Evolutionary conservation across 2,888 invertebrate genomes (phyloP).

Genomic region (Oligia strigilis): DNA sequence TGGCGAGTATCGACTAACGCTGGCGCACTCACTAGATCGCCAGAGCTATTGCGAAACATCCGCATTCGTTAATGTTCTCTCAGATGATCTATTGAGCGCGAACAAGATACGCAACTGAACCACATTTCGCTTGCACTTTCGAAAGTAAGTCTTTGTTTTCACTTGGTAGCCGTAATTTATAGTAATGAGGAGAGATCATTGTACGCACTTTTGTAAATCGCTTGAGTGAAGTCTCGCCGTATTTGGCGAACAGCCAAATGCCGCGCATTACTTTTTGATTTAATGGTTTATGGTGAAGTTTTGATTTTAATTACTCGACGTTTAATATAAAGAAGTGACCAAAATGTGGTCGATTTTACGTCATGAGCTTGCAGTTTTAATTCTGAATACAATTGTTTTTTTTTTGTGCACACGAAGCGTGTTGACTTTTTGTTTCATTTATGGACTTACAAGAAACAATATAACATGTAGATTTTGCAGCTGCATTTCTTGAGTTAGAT

Average conservation of each 20-base stretch:
- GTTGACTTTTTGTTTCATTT: slow-evolving; percentile 1
- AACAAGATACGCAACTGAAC: slow-evolving; percentile 73
- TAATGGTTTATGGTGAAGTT: slow-evolving; percentile 67
- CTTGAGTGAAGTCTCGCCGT: slow-evolving; percentile 75
- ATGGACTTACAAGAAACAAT: not conserved
- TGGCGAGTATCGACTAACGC: slow-evolving; percentile 41
- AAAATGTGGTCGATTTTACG: slow-evolving; percentile 51
- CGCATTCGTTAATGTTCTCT: slow-evolving; percentile 79
- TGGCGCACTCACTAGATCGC: slow-evolving; percentile 39
- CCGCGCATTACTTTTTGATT: slow-evolving; percentile 72
- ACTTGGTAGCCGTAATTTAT: slow-evolving; percentile 84
- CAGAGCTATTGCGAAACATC: slow-evolving; percentile 76
- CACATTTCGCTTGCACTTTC: slow-evolving; percentile 84
- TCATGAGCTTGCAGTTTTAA: slow-evolving; percentile 36
- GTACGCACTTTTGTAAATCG: slow-evolving; percentile 83
- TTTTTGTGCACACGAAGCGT: not conserved
- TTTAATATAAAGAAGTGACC: slow-evolving; percentile 59
- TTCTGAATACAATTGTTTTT: slow-evolving; percentile 19
- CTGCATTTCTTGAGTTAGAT: not conserved
- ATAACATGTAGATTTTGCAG: not conserved
- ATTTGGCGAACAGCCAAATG: slow-evolving; percentile 80
- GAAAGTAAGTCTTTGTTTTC: slow-evolving; percentile 89
- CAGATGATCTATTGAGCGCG: slow-evolving; percentile 79
- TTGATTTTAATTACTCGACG: slow-evolving; percentile 71
- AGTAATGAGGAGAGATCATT: slow-evolving; percentile 87